phyloP scores from a whole-genome alignment of 1,140 invertebrate species.

The Hesperophylax magnus region DNA sequence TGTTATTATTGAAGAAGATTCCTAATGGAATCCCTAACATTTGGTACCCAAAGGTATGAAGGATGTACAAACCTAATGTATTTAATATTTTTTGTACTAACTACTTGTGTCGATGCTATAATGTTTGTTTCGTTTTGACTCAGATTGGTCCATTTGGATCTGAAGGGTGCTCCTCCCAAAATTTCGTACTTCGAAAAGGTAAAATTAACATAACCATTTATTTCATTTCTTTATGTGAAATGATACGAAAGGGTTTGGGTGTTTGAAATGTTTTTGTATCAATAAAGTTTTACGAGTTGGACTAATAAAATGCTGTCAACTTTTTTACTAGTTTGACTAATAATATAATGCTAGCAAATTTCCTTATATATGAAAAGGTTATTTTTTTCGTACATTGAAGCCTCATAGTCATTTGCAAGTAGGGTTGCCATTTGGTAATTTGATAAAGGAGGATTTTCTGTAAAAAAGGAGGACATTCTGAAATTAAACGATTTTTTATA shows the following conservation, averaged over 20 bases:
- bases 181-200: conserved; percentile 78
- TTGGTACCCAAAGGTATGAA: conserved; percentile 69
- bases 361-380: too few relatives aligned
- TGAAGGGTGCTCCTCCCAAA: conserved; percentile 84
- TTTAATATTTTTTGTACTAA: background rate
- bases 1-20: conserved; percentile 51
- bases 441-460: too few relatives aligned
- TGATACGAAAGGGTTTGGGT: background rate
- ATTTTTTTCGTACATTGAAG: too few relatives aligned
- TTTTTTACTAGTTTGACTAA: too few relatives aligned
- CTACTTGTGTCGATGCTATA: background rate
- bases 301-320: too few relatives aligned
- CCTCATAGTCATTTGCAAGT: too few relatives aligned
- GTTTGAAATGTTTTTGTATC: too few relatives aligned
- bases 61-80: background rate
- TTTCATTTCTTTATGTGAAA: background rate
- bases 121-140: conserved; percentile 48
- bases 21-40: conserved; percentile 69
- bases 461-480: too few relatives aligned
- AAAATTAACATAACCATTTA: conserved; percentile 20
- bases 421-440: too few relatives aligned
- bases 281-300: too few relatives aligned
- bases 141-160: conserved; percentile 81
- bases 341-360: too few relatives aligned
- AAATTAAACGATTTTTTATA: too few relatives aligned